Conservation (phyloP, 2,888 invertebrate species). For the Sphaerophoria rueppellii region DNA sequence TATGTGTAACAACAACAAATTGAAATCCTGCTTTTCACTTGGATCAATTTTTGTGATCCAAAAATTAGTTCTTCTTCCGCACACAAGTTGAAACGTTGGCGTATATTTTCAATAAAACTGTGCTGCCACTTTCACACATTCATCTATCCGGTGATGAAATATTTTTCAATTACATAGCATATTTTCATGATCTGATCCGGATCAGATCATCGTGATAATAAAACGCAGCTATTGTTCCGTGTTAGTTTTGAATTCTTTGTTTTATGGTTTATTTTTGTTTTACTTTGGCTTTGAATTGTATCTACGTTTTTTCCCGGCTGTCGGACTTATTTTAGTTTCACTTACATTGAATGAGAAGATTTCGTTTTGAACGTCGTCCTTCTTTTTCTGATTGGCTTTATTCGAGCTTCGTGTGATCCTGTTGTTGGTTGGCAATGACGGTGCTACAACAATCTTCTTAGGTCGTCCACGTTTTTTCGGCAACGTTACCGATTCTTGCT, state of each 20-base stretch:
- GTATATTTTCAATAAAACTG: no score
- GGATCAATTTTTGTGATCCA: no score
- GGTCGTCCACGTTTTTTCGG: conserved; percentile 56
- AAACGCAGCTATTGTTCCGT: no score
- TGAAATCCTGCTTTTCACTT: no score
- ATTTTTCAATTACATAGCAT: no score
- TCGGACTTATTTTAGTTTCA: conserved; percentile 48
- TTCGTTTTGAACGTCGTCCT: conserved; percentile 39
- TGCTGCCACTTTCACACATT: no score
- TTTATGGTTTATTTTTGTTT: conserved; percentile 24
- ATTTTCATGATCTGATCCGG: no score
- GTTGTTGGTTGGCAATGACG: conserved; percentile 51
- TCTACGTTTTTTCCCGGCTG: conserved; percentile 51
- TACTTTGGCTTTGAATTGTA: conserved; percentile 25
- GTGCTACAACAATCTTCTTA: background rate
- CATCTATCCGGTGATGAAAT: no score
- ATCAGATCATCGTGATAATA: no score
- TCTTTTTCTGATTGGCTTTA: conserved; percentile 42
- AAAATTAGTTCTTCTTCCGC: no score
- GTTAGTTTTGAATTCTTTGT: conserved; percentile 14
- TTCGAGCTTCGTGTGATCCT: conserved; percentile 61
- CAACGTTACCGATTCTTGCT: background rate
- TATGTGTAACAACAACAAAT: no score
- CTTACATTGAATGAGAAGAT: conserved; percentile 28
- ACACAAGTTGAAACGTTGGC: no score